Evolutionary conservation across 2,888 invertebrate species (phyloP), one percentile per base, ranked within the genome.

Genomic region (Melieria crassipennis): DNA sequence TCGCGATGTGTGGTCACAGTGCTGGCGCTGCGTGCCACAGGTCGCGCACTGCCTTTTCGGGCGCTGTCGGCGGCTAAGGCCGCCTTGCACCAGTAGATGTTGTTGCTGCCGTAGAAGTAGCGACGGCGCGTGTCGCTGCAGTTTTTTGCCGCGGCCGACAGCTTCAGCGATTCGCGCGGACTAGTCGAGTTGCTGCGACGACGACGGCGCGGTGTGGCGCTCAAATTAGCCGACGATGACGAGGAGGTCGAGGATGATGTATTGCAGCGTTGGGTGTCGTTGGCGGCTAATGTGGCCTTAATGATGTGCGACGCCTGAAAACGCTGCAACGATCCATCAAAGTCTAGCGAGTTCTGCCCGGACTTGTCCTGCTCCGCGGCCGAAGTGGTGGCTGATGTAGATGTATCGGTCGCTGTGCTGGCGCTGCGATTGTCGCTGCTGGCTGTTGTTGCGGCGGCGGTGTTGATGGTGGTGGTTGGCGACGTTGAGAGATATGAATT

Each of bases 21-120:
- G 72, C 84, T 83, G 56, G 79, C 76, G 66, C 84, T 84, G 64
- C 83, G 83, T 16, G 76, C 75, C 4, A 82, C 52, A 47, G 75
- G 73, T 2, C 71, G 13, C 48, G 46, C 61, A 45, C 30, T 47
- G n/a, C 11, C 42, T 1, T 56, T n/a, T 56, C 46, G 42, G 42
- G 48, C 45, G 5, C 50, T 42, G 52, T 52, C 43, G 5, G 58
- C 67, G n/a, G 30, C 46, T 16, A 67, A 45, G 9, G 67, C 67
- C 75, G 83, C 82, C 60, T 83, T 83, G 72, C 83, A 83, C 84
- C 84, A 83, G 58, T 83, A 83, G 45, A 84, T 79, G 69, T 81
- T 83, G 74, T 79, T 83, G 73, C 77, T 82, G 55, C 82, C 84
- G 69, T 81, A 84, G 69, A 82, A 84, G 66, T 84, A 83, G 10